Evolutionary conservation across 2,113 vertebrate species (phyloP).

Genomic region (Tachuris rubrigastra): DNA sequence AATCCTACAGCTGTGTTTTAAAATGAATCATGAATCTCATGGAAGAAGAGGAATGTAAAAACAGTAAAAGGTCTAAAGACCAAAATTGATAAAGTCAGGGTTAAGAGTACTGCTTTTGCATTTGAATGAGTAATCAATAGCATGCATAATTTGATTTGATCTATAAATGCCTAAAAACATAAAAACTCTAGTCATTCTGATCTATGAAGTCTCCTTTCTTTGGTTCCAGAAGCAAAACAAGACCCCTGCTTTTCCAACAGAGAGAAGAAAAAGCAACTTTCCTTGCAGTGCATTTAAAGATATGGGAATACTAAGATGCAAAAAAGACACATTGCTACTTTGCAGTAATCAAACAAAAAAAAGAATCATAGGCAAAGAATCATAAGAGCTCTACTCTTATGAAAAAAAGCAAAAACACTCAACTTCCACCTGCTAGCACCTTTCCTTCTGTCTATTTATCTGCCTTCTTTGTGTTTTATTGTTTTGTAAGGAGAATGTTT

Average conservation of each 20-base stretch:
- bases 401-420: not conserved
- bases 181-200: not conserved
- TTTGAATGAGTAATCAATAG: not conserved
- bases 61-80: not conserved
- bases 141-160: not conserved
- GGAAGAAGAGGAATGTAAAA: not conserved
- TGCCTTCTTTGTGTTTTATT: not conserved
- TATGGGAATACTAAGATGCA: not conserved
- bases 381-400: accelerated
- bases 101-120: not conserved
- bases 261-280: not conserved
- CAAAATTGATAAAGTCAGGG: not conserved
- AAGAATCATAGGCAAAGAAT: not conserved
- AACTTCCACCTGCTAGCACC: not conserved
- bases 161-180: not conserved
- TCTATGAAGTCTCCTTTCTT: not conserved
- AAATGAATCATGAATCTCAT: not conserved
- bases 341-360: not conserved
- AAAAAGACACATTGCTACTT: not conserved
- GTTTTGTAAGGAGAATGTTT: conserved; percentile 12
- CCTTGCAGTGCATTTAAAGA: not conserved
- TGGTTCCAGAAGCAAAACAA: not conserved
- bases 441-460: not conserved
- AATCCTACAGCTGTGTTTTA: not conserved
- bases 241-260: not conserved